Evolutionary conservation across 37 sponge, comb jelly and placozoan genomes (phyloP).

Genomic region (Oopsacas minuta): DNA sequence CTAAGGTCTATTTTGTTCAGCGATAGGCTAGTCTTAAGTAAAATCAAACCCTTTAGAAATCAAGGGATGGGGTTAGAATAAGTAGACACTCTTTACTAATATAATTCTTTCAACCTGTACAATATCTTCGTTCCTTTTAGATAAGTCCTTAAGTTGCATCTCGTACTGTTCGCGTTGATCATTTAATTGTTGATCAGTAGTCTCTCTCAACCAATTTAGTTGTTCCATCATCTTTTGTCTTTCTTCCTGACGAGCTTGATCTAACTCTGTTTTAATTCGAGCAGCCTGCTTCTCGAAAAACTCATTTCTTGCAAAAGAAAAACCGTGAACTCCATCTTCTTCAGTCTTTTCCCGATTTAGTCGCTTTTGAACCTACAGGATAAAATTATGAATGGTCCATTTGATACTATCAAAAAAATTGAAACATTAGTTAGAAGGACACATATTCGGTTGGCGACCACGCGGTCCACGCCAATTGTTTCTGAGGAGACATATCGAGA

Average conservation of each 20-base stretch:
- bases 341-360: background rate
- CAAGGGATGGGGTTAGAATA: too few species aligned
- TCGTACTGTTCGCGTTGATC: background rate
- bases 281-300: constrained; percentile 40
- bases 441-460: too few species aligned
- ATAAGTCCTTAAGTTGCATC: background rate
- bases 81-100: too few species aligned
- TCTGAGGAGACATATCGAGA: too few species aligned
- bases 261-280: constrained; percentile 61
- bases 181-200: constrained; percentile 9
- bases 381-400: too few species aligned
- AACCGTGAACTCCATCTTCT: constrained; percentile 23
- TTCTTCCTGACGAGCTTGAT: constrained; percentile 43
- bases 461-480: too few species aligned
- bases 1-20: too few species aligned
- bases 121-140: background rate
- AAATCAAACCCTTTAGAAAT: too few species aligned
- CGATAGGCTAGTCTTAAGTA: too few species aligned
- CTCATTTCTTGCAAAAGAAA: constrained; percentile 68
- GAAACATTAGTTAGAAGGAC: too few species aligned
- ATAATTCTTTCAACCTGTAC: background rate
- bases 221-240: constrained; percentile 48
- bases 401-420: background rate
- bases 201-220: constrained; percentile 32
- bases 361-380: background rate